phyloP scores from a whole-genome alignment of 1,140 invertebrate genomes.

The Archegozetes longisetosus region DNA sequence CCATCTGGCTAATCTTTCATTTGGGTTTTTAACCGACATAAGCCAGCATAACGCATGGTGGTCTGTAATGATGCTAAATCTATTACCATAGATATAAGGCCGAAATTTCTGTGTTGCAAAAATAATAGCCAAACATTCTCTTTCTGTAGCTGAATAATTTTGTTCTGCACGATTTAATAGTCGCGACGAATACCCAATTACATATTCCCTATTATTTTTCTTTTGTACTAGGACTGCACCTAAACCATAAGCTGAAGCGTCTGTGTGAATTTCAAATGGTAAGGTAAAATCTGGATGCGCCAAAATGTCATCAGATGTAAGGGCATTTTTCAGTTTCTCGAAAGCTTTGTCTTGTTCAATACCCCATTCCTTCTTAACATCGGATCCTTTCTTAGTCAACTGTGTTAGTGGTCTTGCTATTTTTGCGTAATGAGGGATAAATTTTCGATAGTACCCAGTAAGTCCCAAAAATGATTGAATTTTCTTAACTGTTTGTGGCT shows the following conservation, averaged over 20 bases:
- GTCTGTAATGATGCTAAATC: slow-evolving; percentile 32
- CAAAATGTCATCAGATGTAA: slow-evolving; percentile 21
- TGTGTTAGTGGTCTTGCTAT: slow-evolving; percentile 26
- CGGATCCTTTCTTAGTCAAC: slow-evolving; percentile 29
- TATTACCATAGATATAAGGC: slow-evolving; percentile 32
- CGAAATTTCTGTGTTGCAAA: slow-evolving; percentile 35
- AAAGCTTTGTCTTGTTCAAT: slow-evolving; percentile 25
- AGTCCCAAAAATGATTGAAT: slow-evolving; percentile 25
- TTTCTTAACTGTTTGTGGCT: slow-evolving; percentile 18
- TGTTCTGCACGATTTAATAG: slow-evolving; percentile 30
- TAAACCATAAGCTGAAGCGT: slow-evolving; percentile 20
- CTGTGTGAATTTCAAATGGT: slow-evolving; percentile 3
- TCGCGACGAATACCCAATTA: slow-evolving; percentile 31
- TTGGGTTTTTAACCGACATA: not conserved
- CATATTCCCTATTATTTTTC: slow-evolving; percentile 27
- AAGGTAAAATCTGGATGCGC: slow-evolving; percentile 18
- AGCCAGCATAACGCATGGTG: slow-evolving; percentile 29
- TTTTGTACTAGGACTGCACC: slow-evolving; percentile 33
- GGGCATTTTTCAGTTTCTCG: slow-evolving; percentile 25
- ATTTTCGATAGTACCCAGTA: slow-evolving; percentile 25
- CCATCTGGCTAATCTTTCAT: not conserved
- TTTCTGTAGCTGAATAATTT: slow-evolving; percentile 37
- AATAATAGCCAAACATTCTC: slow-evolving; percentile 35
- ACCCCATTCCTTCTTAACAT: slow-evolving; percentile 25
- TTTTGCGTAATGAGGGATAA: slow-evolving; percentile 23